Evolutionary conservation across 2,888 invertebrate genomes (phyloP).

Genomic region (Metalampra italica): DNA sequence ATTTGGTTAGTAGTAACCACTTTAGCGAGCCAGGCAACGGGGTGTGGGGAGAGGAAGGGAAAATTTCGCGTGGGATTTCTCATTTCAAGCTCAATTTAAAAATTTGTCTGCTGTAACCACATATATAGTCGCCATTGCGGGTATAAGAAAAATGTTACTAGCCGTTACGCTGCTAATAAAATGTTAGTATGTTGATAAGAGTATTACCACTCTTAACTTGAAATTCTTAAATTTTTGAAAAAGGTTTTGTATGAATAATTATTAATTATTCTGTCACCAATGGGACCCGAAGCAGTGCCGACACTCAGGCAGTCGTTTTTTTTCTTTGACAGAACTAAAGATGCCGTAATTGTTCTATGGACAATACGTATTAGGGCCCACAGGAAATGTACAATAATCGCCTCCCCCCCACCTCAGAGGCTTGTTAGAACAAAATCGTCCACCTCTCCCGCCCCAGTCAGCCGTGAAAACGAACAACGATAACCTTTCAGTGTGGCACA

Average conservation of each 20-base stretch:
- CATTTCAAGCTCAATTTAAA: slow-evolving; percentile 69
- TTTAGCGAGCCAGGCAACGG: slow-evolving; percentile 43
- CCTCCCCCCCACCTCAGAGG: slow-evolving; percentile 28
- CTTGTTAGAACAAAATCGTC: slow-evolving; percentile 56
- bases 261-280: too few species aligned
- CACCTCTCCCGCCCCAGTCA: slow-evolving; percentile 40
- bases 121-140: neutral
- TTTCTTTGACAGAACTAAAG: slow-evolving; percentile 15
- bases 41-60: slow-evolving; percentile 14
- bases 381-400: slow-evolving; percentile 21
- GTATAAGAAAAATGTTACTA: neutral
- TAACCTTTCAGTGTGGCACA: slow-evolving; percentile 69
- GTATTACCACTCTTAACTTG: too few species aligned
- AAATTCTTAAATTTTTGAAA: too few species aligned
- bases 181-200: too few species aligned
- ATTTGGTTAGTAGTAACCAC: slow-evolving; percentile 65
- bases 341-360: slow-evolving; percentile 16
- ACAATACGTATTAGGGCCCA: neutral
- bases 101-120: slow-evolving; percentile 39
- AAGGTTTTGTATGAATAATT: too few species aligned
- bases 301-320: too few species aligned
- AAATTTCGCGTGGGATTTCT: slow-evolving; percentile 54
- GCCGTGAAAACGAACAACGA: slow-evolving; percentile 69
- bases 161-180: too few species aligned
- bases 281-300: too few species aligned